Evolutionary conservation across 2,797 vertebrate species (phyloP).

Genomic region (Chaetodon trifasciatus): DNA sequence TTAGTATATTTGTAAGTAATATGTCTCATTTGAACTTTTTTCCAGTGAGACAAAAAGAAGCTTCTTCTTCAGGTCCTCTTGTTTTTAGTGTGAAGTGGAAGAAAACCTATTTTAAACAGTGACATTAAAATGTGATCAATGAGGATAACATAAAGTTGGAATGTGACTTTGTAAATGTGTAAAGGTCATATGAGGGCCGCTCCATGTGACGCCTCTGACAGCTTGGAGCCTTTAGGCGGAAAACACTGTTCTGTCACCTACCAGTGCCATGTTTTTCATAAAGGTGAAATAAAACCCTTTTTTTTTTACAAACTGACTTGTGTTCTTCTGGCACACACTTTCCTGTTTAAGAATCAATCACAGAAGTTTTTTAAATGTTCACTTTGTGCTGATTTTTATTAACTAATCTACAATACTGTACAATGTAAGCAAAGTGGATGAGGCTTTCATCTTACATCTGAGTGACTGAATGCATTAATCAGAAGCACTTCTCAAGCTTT

Average conservation of each 20-base stretch:
- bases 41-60: background rate
- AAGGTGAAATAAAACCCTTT: slow-evolving; percentile 50
- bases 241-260: slow-evolving; percentile 38
- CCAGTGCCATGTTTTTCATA: slow-evolving; percentile 49
- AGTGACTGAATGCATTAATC: slow-evolving; percentile 24
- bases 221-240: slow-evolving; percentile 24
- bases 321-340: background rate
- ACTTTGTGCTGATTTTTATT: slow-evolving; percentile 68
- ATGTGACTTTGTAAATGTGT: background rate
- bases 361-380: background rate
- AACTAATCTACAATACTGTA: slow-evolving; percentile 59
- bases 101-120: background rate
- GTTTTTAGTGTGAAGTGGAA: background rate
- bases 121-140: background rate
- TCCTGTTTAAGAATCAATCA: slow-evolving; percentile 1
- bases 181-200: background rate
- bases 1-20: background rate
- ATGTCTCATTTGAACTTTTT: background rate
- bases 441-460: background rate
- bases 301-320: slow-evolving; percentile 33
- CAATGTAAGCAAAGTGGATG: slow-evolving; percentile 36
- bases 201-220: slow-evolving; percentile 8
- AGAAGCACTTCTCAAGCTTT: background rate
- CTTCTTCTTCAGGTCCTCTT: background rate
- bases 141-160: background rate